A percentile compares a stretch with the other conserved stretches of the same genome.
Evolutionary conservation across 2,113 vertebrate species (phyloP).

Genomic region (Hypocryptadius cinnamomeus): DNA sequence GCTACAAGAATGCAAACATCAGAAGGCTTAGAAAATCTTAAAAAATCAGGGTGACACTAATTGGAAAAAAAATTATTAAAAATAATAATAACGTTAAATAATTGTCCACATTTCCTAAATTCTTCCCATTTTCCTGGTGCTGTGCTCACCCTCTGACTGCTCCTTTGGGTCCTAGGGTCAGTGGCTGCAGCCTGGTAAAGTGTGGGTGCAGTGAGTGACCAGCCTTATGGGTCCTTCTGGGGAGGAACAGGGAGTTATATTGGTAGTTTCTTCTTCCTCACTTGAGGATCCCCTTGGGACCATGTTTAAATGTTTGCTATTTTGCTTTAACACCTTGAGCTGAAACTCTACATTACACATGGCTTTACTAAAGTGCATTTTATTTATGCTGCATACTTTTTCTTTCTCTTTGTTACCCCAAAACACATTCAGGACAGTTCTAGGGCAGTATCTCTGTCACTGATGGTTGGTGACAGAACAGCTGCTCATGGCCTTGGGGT

Average conservation of each 20-base stretch:
- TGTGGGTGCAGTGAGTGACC: neutral
- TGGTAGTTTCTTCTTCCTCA: neutral
- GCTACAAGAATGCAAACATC: too few relatives aligned
- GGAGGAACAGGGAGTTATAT: neutral
- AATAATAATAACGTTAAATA: neutral
- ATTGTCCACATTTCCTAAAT: neutral
- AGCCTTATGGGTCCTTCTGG: fast-evolving
- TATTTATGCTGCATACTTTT: neutral
- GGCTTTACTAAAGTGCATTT: neutral
- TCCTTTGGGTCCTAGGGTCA: neutral
- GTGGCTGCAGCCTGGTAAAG: neutral
- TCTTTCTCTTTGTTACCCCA: neutral
- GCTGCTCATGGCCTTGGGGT: neutral
- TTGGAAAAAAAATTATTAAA: neutral
- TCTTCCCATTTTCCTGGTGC: neutral
- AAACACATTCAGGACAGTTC: neutral
- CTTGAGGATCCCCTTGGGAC: neutral
- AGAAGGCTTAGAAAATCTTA: too few relatives aligned
- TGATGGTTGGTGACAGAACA: neutral
- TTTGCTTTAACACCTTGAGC: neutral
- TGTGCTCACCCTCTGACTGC: neutral
- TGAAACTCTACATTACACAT: neutral
- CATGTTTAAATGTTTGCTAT: neutral
- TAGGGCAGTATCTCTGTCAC: neutral
- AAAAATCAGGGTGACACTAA: too few relatives aligned